phyloP scores from a whole-genome alignment of 2,797 vertebrate genomes.

The Crypturellus tataupa region DNA sequence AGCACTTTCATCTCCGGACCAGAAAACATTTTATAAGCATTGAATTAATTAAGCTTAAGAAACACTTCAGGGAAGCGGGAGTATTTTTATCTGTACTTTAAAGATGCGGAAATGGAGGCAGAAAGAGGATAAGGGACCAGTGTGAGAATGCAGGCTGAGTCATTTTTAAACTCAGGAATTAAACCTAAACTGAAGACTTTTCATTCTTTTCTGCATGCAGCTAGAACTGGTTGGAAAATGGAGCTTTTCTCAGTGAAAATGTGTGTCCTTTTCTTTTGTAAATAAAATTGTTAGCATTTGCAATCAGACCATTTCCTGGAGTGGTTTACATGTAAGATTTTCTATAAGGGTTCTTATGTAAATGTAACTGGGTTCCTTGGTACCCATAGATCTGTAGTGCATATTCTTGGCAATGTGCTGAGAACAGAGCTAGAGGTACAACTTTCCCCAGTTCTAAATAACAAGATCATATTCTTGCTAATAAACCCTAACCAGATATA shows the following conservation, averaged over 20 bases:
- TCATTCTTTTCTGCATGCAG: background rate
- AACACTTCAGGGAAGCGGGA: constrained; percentile 39
- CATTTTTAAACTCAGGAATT: constrained; percentile 32
- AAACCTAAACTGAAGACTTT: constrained; percentile 14
- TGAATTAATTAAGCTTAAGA: constrained; percentile 63
- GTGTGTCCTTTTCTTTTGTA: background rate
- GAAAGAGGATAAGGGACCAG: constrained; percentile 20
- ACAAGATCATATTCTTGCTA: background rate
- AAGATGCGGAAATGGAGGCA: constrained; percentile 62
- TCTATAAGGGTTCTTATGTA: background rate
- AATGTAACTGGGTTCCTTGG: background rate
- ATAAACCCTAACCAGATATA: constrained; percentile 9
- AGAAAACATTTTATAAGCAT: constrained; percentile 22
- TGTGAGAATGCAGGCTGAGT: background rate
- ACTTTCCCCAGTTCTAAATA: background rate
- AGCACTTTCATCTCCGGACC: constrained; percentile 27
- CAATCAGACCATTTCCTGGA: background rate
- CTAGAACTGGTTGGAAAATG: background rate
- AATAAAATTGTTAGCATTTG: background rate
- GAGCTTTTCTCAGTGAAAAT: background rate
- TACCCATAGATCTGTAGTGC: background rate
- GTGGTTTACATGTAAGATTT: background rate
- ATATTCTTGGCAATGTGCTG: background rate
- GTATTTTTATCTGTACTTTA: constrained; percentile 65
- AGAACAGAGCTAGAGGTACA: background rate